A percentile compares a stretch with the other conserved stretches of the same genome.
These are phyloP conservation scores for Calephelis perditalis DNA, from an alignment of 2,888 invertebrate species.

Conservation along the genomic window DNA sequence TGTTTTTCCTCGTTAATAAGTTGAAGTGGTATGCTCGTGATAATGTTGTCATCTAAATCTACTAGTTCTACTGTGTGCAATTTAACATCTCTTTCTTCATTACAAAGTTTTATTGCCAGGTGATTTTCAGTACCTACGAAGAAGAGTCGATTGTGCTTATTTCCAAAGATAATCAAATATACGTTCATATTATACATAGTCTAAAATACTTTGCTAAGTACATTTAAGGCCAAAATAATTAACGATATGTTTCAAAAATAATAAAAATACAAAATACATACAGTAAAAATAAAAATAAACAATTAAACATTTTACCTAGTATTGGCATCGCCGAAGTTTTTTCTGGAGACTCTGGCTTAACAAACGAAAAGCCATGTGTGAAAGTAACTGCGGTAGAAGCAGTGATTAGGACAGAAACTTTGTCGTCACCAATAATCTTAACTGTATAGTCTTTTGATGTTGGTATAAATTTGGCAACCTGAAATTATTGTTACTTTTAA, in stretches of 20 bases:
- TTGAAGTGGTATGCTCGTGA: not conserved
- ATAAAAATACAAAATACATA: too few species aligned
- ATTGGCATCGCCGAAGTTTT: constrained; percentile 43
- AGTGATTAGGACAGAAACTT: constrained; percentile 35
- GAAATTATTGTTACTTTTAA: constrained; percentile 6
- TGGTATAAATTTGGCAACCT: constrained; percentile 39
- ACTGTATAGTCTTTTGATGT: constrained; percentile 38
- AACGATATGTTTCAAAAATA: too few species aligned
- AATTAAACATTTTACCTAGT: constrained; percentile 35
- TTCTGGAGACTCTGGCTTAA: constrained; percentile 35
- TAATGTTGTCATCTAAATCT: constrained; percentile 2
- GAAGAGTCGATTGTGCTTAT: not conserved
- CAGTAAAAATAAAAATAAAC: too few species aligned
- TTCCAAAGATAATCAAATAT: too few species aligned
- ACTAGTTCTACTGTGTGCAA: not conserved
- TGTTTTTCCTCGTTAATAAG: not conserved
- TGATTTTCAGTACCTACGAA: not conserved
- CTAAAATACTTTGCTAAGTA: too few species aligned
- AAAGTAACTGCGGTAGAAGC: constrained; percentile 41
- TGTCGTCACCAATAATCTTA: constrained; percentile 35
- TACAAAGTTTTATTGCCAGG: not conserved
- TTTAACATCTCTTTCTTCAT: constrained; percentile 3
- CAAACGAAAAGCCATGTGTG: constrained; percentile 43
- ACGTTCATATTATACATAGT: too few species aligned
- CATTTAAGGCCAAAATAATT: too few species aligned